Evolutionary conservation across 1,140 invertebrate genomes (phyloP), one percentile per base, ranked within the genome.

Genomic region (Octopus bimaculoides): DNA sequence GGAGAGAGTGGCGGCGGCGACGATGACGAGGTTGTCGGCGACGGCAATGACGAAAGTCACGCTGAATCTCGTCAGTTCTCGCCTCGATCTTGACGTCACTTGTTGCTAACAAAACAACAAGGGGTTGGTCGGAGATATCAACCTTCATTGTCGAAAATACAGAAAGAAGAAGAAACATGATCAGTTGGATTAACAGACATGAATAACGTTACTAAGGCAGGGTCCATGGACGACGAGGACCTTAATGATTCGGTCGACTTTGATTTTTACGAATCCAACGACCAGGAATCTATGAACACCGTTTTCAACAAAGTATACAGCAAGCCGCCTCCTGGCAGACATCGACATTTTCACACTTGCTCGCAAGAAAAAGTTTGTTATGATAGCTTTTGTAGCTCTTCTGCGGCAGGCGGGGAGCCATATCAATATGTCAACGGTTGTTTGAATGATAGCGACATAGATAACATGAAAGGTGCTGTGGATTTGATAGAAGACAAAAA

Each of bases 101-200:
- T 71, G 66, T 71, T 71, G 66, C 66, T 71, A 71, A 71, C 66
- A 71, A 71, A 71, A 71, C 66, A 71, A 71, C 66, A n/a, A 6
- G 8, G 14, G 17, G 17, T 12, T 71, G 17, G 5, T 10, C 66
- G 66, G 17, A 9, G 14, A 71, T 20, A 6, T 5, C 66, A 71
- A n/a, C 26, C 26, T 41, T 41, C 26, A 41, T 41, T 41, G 26
- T 71, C 26, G 26, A 71, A 10, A 61, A 61, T 17, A 61, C 56
- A 14, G 17, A 14, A 10, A 5, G 26, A 20, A 20, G 5, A 71
- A 71, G 66, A 20, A 71, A 71, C 9, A 71, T 71, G 66, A 71
- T 12, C 26, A 71, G 5, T 71, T 71, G 66, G 17, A 71, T 71
- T 71, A 5, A 6, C 66, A 10, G 66, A 71, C 26, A 41, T 14